Evolutionary conservation across 1,140 invertebrate genomes (phyloP), one percentile per base, ranked within the genome.

Genomic region (Mesaphorura yosii): DNA sequence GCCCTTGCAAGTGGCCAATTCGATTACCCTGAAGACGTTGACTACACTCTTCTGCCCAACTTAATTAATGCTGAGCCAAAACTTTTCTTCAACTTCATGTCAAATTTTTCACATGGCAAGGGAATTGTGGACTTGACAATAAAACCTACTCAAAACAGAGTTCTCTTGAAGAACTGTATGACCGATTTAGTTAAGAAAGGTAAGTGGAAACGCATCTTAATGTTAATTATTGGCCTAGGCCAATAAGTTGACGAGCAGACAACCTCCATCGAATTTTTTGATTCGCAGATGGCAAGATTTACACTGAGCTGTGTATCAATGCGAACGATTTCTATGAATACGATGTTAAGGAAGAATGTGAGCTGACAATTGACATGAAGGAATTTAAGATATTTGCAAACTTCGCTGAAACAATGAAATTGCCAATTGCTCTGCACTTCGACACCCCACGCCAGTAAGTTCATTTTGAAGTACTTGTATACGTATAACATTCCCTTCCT

Each of bases 141-240:
- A 6, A 55, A 56, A 31, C 46, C 49, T 14, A 2, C 28, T 14
- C 34, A 39, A 3, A 17, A 55, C 17, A 48, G 46, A 27, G 17
- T 62, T 15, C 22, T 45, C 2, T 23, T 58, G n/a, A 51, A 47
- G 38, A 62, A 58, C 42, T 55, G 42, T 14, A 37, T 45, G 10
- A 62, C 53, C 7, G 56, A 62, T 47, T 19, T 58, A 4, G 39
- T 55, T n/a, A 62, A 57, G 29, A 50, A 48, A 47, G 56, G 60
- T 56, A 49, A 29, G 45, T 27, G 31, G 10, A 38, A 48, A 25
- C 41, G 10, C 10, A 19, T 14, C 41, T 14, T 42, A 12, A 12
- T 10, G 7, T n/a, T 12, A 12, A 12, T 12, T 17, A 12, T 17
- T 12, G 17, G 12, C 17, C 34, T 17, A 17, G 38, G 10, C 19